These are phyloP conservation scores for Epinephelus cyanopodus DNA, from an alignment of 2,113 vertebrate species.

Conservation along the genomic window DNA sequence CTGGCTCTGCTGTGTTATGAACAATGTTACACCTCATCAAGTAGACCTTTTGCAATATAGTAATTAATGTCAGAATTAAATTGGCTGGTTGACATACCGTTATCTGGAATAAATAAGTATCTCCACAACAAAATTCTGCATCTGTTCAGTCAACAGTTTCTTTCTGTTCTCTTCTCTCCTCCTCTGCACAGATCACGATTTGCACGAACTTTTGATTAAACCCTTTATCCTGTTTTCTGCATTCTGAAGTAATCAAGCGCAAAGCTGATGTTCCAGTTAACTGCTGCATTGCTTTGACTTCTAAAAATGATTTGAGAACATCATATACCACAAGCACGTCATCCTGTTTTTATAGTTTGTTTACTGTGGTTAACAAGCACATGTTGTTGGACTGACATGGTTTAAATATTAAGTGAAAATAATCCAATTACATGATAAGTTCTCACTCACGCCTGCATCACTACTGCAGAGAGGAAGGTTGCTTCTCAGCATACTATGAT, in stretches of 20 bases:
- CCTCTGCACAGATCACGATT: not conserved
- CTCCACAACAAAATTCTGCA: not conserved
- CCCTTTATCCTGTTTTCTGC: slow-evolving; percentile 1
- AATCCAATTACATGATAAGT: not conserved
- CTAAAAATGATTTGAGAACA: not conserved
- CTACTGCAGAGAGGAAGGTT: not conserved
- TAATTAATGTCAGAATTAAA: slow-evolving; percentile 37
- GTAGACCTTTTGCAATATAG: not conserved
- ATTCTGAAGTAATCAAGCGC: not conserved
- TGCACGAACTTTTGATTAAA: not conserved
- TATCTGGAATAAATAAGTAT: not conserved
- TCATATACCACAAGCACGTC: not conserved
- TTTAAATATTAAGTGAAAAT: not conserved
- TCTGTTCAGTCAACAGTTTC: slow-evolving; percentile 15
- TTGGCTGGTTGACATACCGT: slow-evolving; percentile 17
- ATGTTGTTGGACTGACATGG: not conserved
- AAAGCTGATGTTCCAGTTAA: not conserved
- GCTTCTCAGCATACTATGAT: too few species aligned
- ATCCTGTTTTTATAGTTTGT: not conserved
- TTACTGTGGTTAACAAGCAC: not conserved
- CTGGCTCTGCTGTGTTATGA: not conserved
- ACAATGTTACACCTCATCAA: slow-evolving; percentile 14
- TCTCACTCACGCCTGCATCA: not conserved
- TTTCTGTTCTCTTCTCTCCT: not conserved
- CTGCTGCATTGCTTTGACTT: not conserved